Percentiles rank a stretch among this genome's conserved stretches.
These are phyloP conservation scores for Gryllus longicercus DNA, from an alignment of 2,888 invertebrate species.

Conservation along the genomic window DNA sequence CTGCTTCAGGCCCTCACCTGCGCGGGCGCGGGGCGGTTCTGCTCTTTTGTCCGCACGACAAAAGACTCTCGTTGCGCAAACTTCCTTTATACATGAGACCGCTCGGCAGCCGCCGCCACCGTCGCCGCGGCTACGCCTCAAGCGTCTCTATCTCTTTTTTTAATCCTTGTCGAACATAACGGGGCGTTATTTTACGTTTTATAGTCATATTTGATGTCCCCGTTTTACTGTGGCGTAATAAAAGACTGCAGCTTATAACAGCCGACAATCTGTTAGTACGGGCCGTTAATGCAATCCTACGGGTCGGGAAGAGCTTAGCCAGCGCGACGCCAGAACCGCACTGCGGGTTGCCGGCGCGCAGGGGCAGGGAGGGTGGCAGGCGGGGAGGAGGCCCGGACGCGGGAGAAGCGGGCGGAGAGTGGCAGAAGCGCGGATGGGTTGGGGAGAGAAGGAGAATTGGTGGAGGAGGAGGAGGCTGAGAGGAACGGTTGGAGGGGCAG, in stretches of 20 bases:
- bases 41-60: neutral
- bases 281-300: conserved; percentile 8
- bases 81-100: neutral
- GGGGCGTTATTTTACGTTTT: conserved; percentile 17
- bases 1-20: neutral
- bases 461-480: too few relatives aligned
- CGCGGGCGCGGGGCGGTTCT: neutral
- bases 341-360: neutral
- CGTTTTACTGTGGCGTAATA: conserved; percentile 1
- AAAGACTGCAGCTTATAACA: conserved; percentile 17
- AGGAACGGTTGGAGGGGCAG: too few relatives aligned
- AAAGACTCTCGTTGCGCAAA: neutral
- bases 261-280: conserved; percentile 17
- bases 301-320: conserved; percentile 17
- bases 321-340: neutral
- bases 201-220: conserved; percentile 17
- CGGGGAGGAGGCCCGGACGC: too few relatives aligned
- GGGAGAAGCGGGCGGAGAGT: too few relatives aligned
- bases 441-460: too few relatives aligned
- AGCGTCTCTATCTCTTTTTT: neutral
- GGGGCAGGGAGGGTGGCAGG: neutral
- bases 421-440: too few relatives aligned
- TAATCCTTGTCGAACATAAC: conserved; percentile 8
- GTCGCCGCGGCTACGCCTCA: neutral
- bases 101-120: neutral